Evolutionary conservation across 1,140 invertebrate species (phyloP).

Genomic region (Vanessa atalanta): DNA sequence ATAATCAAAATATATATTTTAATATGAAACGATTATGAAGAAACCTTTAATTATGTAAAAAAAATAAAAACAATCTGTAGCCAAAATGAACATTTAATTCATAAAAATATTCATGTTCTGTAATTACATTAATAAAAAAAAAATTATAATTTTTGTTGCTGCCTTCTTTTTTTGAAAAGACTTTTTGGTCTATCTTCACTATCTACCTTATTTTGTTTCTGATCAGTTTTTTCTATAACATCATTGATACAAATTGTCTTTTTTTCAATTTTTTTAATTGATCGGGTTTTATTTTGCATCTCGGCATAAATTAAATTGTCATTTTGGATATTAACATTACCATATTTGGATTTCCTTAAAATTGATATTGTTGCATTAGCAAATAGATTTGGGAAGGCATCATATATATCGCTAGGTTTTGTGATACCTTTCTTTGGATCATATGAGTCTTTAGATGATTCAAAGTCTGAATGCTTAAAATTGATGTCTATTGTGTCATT

Average conservation of each 20-base stretch:
- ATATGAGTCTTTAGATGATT: slow-evolving; percentile 48
- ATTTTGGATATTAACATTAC: slow-evolving; percentile 11
- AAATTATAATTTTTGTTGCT: slow-evolving; percentile 43
- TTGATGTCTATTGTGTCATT: slow-evolving; percentile 64
- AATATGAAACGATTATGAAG: too few species aligned
- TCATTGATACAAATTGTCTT: slow-evolving; percentile 62
- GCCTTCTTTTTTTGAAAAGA: slow-evolving; percentile 68
- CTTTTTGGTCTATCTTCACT: slow-evolving; percentile 57
- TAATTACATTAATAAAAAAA: background rate
- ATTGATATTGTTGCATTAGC: slow-evolving; percentile 64
- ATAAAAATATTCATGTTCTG: too few species aligned
- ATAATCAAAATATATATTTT: too few species aligned
- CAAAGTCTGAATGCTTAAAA: slow-evolving; percentile 64
- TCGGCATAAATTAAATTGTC: slow-evolving; percentile 14
- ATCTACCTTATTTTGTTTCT: slow-evolving; percentile 37
- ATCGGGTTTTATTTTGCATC: slow-evolving; percentile 7
- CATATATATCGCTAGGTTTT: slow-evolving; percentile 75
- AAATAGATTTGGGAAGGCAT: slow-evolving; percentile 55
- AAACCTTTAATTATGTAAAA: too few species aligned
- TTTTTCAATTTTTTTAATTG: slow-evolving; percentile 25
- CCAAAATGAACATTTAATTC: too few species aligned
- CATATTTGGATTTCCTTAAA: slow-evolving; percentile 70
- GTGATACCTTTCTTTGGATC: slow-evolving; percentile 54
- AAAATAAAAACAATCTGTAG: too few species aligned
- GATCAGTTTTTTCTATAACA: slow-evolving; percentile 56